Conservation (phyloP, 2,888 invertebrate species). For the Molorchus minor region DNA sequence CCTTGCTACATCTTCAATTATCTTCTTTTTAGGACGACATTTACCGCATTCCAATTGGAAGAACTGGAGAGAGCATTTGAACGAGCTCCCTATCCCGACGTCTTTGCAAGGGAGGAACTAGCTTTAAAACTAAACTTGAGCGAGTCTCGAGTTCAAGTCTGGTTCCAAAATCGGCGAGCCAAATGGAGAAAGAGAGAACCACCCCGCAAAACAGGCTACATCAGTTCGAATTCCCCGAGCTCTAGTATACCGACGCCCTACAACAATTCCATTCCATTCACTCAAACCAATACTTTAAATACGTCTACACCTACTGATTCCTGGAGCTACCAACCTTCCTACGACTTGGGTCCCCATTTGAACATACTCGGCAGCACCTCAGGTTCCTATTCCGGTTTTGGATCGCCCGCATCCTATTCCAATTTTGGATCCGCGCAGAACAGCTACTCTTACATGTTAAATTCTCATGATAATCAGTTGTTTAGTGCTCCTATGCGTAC, state of each 20-base stretch:
- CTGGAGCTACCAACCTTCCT: constrained; percentile 79
- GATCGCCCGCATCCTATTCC: constrained; percentile 70
- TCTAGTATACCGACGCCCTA: constrained; percentile 65
- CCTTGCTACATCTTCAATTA: too few species aligned
- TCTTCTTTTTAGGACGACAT: constrained; percentile 81
- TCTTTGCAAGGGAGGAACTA: constrained; percentile 92
- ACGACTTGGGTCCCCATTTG: constrained; percentile 79
- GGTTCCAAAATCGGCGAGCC: constrained; percentile 91
- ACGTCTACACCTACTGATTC: constrained; percentile 72
- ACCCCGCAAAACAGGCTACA: constrained; percentile 86
- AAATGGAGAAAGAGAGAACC: constrained; percentile 96
- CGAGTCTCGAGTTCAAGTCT: constrained; percentile 80
- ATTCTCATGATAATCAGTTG: constrained; percentile 77
- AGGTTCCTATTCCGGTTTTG: constrained; percentile 73
- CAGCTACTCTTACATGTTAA: constrained; percentile 71
- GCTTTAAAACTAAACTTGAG: constrained; percentile 90
- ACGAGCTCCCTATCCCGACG: constrained; percentile 95
- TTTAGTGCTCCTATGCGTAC: constrained; percentile 67
- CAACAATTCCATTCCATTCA: constrained; percentile 68
- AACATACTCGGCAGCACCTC: constrained; percentile 75
- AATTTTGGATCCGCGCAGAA: constrained; percentile 71
- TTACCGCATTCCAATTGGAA: constrained; percentile 93
- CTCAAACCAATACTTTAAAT: constrained; percentile 63
- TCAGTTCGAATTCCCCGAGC: constrained; percentile 75
- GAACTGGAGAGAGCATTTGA: constrained; percentile 94